These are phyloP conservation scores for Amphimedon queenslandica DNA, from an alignment of 37 sponge, comb jelly and placozoan genomes.

Conservation along the genomic window DNA sequence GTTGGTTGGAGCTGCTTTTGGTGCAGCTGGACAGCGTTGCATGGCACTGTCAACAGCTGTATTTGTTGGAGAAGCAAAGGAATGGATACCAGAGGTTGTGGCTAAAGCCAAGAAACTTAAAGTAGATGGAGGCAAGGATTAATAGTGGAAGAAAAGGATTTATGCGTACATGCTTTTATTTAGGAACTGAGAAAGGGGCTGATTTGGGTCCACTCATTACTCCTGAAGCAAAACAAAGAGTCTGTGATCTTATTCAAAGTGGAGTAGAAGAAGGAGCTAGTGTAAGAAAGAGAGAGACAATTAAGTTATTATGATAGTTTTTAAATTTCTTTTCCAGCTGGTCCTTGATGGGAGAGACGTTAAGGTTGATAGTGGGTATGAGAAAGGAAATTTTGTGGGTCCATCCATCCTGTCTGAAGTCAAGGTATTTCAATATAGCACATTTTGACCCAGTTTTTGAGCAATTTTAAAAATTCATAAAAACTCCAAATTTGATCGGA, in stretches of 20 bases:
- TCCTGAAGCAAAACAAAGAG: conserved; percentile 90
- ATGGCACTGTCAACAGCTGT: conserved; percentile 96
- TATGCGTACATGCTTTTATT: neutral
- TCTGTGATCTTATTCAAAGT: conserved; percentile 82
- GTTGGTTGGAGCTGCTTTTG: conserved; percentile 97
- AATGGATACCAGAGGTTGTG: conserved; percentile 96
- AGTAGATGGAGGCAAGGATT: conserved; percentile 45
- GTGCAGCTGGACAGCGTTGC: conserved; percentile 98
- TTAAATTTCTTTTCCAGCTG: conserved; percentile 36
- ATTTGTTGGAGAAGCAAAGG: conserved; percentile 91
- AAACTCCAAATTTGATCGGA: too few relatives aligned
- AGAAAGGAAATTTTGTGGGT: conserved; percentile 97
- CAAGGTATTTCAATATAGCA: too few relatives aligned
- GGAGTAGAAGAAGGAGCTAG: conserved; percentile 94
- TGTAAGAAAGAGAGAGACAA: conserved; percentile 21
- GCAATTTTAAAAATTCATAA: too few relatives aligned
- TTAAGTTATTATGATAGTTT: neutral
- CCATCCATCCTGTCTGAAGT: conserved; percentile 90
- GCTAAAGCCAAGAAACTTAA: conserved; percentile 83
- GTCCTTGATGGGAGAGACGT: conserved; percentile 87
- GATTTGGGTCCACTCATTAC: conserved; percentile 96
- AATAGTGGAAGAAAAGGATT: neutral
- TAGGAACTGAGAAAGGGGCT: conserved; percentile 83
- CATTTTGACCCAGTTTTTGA: too few relatives aligned
- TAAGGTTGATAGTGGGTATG: conserved; percentile 81